Evolutionary conservation across 2,113 vertebrate genomes (phyloP).

Genomic region (Muntiacus reevesi): DNA sequence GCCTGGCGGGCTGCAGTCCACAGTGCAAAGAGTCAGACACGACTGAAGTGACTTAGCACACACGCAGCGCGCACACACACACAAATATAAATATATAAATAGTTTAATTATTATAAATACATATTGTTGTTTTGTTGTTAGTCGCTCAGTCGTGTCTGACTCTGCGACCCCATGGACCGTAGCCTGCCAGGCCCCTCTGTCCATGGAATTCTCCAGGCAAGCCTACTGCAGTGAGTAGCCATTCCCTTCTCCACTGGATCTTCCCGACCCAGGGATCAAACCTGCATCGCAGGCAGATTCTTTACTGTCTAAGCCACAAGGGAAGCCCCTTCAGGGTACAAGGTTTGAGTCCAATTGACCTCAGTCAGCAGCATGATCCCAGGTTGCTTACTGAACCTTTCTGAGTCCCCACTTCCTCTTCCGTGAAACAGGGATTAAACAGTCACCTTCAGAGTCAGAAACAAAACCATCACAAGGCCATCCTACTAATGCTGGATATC

Average conservation of each 20-base stretch:
- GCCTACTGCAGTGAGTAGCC: not conserved
- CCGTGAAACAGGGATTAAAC: not conserved
- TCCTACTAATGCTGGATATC: accelerated
- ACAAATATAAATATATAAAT: not conserved
- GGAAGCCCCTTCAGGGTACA: not conserved
- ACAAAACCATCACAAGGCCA: not conserved
- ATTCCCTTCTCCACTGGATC: not conserved
- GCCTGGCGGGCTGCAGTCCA: not conserved
- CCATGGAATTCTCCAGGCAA: not conserved
- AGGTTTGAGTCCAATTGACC: not conserved
- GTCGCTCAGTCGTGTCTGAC: not conserved
- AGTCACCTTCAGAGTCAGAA: not conserved
- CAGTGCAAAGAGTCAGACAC: not conserved
- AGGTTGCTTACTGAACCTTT: not conserved
- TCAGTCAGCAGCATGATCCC: not conserved
- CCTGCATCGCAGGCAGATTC: not conserved
- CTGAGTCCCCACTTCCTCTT: not conserved
- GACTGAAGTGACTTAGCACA: not conserved
- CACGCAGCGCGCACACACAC: not conserved
- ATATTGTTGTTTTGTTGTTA: not conserved
- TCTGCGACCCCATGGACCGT: not conserved
- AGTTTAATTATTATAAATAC: not conserved
- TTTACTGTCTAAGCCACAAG: not conserved
- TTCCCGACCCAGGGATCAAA: not conserved
- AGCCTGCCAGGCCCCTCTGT: not conserved